These are phyloP conservation scores for Amphipyra tragopoginis DNA, from an alignment of 2,888 invertebrate genomes.

Conservation along the genomic window DNA sequence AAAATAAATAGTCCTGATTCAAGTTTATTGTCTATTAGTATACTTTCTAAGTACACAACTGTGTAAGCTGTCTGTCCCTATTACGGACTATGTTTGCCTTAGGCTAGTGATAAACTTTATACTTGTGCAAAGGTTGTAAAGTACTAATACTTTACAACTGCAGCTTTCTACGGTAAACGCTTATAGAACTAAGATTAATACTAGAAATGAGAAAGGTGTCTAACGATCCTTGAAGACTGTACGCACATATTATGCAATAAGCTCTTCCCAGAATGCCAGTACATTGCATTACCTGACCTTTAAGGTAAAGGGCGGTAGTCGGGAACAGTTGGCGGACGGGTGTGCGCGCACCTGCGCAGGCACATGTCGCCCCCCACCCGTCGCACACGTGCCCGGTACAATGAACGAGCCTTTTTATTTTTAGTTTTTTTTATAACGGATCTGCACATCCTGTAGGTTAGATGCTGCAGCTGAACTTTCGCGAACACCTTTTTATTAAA, in stretches of 20 bases:
- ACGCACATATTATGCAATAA: conserved; percentile 21
- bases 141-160: conserved; percentile 36
- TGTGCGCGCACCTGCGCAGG: conserved; percentile 62
- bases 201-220: conserved; percentile 15
- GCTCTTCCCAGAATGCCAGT: conserved; percentile 5
- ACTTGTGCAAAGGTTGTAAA: conserved; percentile 30
- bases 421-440: conserved; percentile 52
- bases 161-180: conserved; percentile 34
- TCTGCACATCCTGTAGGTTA: conserved; percentile 48
- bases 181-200: conserved; percentile 8
- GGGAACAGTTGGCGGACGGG: conserved; percentile 61
- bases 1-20: conserved; percentile 42
- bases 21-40: conserved; percentile 36
- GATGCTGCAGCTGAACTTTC: conserved; percentile 47
- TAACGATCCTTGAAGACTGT: not conserved
- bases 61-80: conserved; percentile 38
- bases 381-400: conserved; percentile 48
- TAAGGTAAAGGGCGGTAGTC: conserved; percentile 47
- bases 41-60: conserved; percentile 43
- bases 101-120: conserved; percentile 31
- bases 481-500: conserved; percentile 24
- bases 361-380: conserved; percentile 60
- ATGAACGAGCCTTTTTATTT: conserved; percentile 39
- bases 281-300: conserved; percentile 41
- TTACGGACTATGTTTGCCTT: conserved; percentile 36